Evolutionary conservation across 2,113 vertebrate genomes (phyloP), one percentile per base, ranked within the genome.

Genomic region (Centropristis striata): DNA sequence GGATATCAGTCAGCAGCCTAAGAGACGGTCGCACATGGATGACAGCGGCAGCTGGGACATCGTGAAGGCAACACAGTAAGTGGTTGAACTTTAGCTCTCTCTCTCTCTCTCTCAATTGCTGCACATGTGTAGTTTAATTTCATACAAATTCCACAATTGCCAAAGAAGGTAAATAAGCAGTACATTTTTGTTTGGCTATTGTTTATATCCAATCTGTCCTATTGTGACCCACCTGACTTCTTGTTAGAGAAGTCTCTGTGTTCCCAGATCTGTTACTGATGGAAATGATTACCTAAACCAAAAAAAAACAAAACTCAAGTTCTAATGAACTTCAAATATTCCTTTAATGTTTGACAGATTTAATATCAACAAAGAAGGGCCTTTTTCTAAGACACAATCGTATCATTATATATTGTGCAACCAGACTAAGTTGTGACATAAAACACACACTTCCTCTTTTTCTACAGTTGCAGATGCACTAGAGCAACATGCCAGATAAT

Each of bases 1-100:
- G 79, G 95, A 92, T 13, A 79, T 94, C 12, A 91, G 84, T 0
- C 93, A 95, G 89, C 93, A 95, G 10, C 91, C 94, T 1, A 95
- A 94, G 79, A 93, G 92, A 0, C 80, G 94, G n/a, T 93, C 95
- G 0, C 71, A 92, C 50, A 77, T 92, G 80, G 97, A 97, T 27
- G 97, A 98, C 80, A 95, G 95, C 75, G 93, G 95, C 91, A 97
- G 93, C 77, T 99, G 96, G 93, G 98, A 98, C 90, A 99, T 99
- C 5, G 92, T 99, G 15, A 98, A 97, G 90, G 97, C 98, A 36
- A 96, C 98, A 0, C 98, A 99, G 98, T 99, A 90, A 96, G 97
- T 65, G 15, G 0, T 15, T 15, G 2, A 27, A 58, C 15, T 15
- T 49, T 16, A 47, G 13, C 12, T 44, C 44, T 67, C 11, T 8